Evolutionary conservation across 2,888 invertebrate genomes (phyloP), one percentile per base, ranked within the genome.

Genomic region (Tipula confusa): DNA sequence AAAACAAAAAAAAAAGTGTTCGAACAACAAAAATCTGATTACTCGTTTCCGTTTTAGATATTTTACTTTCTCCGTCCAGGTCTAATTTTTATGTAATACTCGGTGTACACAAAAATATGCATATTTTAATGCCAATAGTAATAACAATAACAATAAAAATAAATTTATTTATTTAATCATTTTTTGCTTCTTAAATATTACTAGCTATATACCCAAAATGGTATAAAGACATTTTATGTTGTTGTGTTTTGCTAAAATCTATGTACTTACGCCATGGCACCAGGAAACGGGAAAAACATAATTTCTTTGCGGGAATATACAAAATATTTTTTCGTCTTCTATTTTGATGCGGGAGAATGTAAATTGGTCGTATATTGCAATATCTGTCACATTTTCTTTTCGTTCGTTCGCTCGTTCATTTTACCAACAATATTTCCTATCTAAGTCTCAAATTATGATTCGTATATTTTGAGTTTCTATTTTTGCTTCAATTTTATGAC

Each of bases 131-230:
- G 1, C 24, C 18, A 64, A 64, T 24, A 1, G 64, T 24, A 64
- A 64, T 64, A 64, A 64, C 64, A 64, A 64, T 64, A 64, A 64
- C 64, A 64, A 64, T 64, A 64, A 64, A 64, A 64, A 64, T 64
- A 64, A 64, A 64, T 64, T 64, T 24, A 64, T 64, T 64, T 64
- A 64, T 64, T 64, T 64, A 64, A 64, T 64, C 64, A 64, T 64
- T 64, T 64, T 64, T n/a, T n/a, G n/a, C n/a, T n/a, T 64, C 64
- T 64, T 64, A 64, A 24, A 64, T 64, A 24, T 64, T 64, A 7
- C 24, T 24, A 24, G 64, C 64, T 24, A n/a, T n/a, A n/a, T n/a
- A 64, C 64, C 64, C 64, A 64, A 64, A 18, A 64, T 24, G 24
- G n/a, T 24, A 64, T 2, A 24, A 64, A 64, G 24, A 64, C n/a